Evolutionary conservation across 2,797 vertebrate species (phyloP).

Genomic region (Labeo calbasu): DNA sequence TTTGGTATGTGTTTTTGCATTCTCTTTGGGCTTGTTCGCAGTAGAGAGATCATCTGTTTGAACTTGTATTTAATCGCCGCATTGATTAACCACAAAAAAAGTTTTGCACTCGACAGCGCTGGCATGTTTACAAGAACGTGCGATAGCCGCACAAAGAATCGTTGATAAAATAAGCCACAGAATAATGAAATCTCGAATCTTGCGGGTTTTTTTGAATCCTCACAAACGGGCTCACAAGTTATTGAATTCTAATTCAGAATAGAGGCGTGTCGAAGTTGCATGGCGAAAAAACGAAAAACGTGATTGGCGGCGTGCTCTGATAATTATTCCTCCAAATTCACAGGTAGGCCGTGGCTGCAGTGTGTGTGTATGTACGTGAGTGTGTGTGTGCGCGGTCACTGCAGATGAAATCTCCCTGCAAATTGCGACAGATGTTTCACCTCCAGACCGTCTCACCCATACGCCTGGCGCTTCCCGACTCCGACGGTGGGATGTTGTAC

Average conservation of each 20-base stretch:
- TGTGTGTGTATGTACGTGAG: slow-evolving; percentile 44
- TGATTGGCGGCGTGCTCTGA: background rate
- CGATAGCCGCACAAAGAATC: slow-evolving; percentile 1
- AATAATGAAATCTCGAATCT: background rate
- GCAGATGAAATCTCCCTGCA: slow-evolving; percentile 56
- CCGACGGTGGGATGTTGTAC: slow-evolving; percentile 59
- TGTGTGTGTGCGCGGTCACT: slow-evolving; percentile 52
- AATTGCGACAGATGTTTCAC: slow-evolving; percentile 60
- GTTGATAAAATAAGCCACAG: background rate
- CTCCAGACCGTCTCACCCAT: slow-evolving; percentile 74
- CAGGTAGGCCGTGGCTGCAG: slow-evolving; percentile 52
- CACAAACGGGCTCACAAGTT: background rate
- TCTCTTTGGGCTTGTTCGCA: slow-evolving; percentile 10
- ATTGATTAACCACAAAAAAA: slow-evolving; percentile 14
- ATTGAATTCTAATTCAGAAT: background rate
- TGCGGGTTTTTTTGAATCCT: slow-evolving; percentile 5
- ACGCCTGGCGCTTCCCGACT: slow-evolving; percentile 81
- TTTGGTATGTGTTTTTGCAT: slow-evolving; percentile 44
- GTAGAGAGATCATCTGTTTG: slow-evolving; percentile 3
- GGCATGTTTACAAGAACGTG: background rate
- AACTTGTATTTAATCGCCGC: background rate
- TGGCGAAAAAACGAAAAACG: background rate
- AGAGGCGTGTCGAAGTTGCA: background rate
- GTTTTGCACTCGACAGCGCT: background rate
- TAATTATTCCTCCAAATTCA: slow-evolving; percentile 13